Evolutionary conservation across 2,888 invertebrate genomes (phyloP).

Genomic region (Poecilus cupreus): DNA sequence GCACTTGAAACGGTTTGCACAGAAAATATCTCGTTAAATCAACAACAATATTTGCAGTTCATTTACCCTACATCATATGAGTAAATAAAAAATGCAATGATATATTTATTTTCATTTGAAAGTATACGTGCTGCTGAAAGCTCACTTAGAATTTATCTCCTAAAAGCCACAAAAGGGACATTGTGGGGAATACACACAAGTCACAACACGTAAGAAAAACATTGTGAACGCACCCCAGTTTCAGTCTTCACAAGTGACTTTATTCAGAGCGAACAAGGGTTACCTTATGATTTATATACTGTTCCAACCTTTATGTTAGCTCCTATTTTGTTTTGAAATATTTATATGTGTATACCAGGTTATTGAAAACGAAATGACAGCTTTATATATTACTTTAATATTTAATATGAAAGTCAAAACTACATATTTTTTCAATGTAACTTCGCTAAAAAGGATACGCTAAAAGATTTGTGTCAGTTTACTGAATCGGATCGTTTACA

Average conservation of each 20-base stretch:
- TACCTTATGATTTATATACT: conserved; percentile 20
- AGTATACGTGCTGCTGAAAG: neutral
- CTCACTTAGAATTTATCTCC: neutral
- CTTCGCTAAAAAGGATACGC: neutral
- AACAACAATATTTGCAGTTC: conserved; percentile 9
- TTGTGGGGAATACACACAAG: neutral
- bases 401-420: neutral
- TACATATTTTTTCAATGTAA: neutral
- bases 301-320: neutral
- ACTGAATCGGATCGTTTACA: neutral
- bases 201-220: neutral
- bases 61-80: neutral
- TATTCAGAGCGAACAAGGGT: conserved; percentile 8
- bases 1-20: conserved; percentile 1
- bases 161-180: no score
- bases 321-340: neutral
- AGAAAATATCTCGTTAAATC: neutral
- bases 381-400: neutral
- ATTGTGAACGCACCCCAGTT: neutral
- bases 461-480: neutral
- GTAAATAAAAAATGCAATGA: conserved; percentile 4
- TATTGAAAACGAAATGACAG: neutral
- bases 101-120: conserved; percentile 1
- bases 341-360: neutral
- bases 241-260: neutral